Evolutionary conservation across 2,797 vertebrate genomes (phyloP), one percentile per base, ranked within the genome.

Genomic region (Sebastes kiyomatsui): DNA sequence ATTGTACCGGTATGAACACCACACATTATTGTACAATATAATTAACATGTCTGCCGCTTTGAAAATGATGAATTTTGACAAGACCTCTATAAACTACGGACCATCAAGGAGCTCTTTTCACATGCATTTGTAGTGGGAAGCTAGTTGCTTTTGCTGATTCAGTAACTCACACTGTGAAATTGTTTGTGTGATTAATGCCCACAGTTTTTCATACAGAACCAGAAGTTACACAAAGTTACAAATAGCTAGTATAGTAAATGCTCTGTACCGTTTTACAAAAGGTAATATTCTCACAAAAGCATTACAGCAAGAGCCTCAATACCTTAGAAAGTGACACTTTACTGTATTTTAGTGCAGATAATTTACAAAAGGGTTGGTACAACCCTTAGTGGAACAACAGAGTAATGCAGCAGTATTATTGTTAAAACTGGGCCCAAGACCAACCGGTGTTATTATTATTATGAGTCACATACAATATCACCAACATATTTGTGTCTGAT

Each of bases 181-280:
- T 67, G 38, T 69, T 79, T 81, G 64, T 74, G 27, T 82, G 46
- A 68, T 66, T 59, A 46, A 82, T 46, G 16, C 70, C 55, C 30
- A 84, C 52, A 82, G 32, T 55, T 77, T 80, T 78, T 85, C 59
- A 84, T 80, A 78, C 70, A 64, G n/a, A 88, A 70, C 52, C 23
- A 60, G 81, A 84, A 67, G 54, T 83, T 85, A 74, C 49, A 84
- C 46, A 69, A 20, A 70, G 55, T 83, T 85, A 84, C 80, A 88
- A 77, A 88, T 42, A 88, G 20, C 58, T 20, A 67, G 58, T 66
- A 82, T 35, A 77, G 52, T 71, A 70, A 87, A 82, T 67, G 52
- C 28, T 79, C 23, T 70, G 67, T 75, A 67, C 59, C 5, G 0
- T 72, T 83, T 83, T 83, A 87, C 80, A 87, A 88, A 90, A 90